Percentiles rank a stretch among this genome's conserved stretches.
These are phyloP conservation scores for Pseudotriccus pelzelni DNA, from an alignment of 2,797 vertebrate genomes.

Conservation along the genomic window DNA sequence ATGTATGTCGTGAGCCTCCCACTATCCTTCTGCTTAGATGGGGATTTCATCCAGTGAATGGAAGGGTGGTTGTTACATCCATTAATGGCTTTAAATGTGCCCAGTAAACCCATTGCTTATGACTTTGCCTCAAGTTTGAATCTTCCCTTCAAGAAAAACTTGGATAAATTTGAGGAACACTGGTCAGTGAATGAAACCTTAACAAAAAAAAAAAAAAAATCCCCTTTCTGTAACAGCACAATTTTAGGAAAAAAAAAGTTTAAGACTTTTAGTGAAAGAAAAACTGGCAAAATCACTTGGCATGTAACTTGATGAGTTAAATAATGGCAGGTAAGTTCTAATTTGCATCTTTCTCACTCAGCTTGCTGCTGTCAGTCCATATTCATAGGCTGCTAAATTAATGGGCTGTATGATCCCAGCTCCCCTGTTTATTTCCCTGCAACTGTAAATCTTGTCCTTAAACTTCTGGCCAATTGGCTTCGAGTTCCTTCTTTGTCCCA, in stretches of 20 bases:
- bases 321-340: background rate
- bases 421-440: constrained; percentile 7
- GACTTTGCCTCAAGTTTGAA: constrained; percentile 24
- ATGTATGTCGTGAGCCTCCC: constrained; percentile 44
- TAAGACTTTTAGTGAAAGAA: background rate
- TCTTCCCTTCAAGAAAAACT: background rate
- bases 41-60: constrained; percentile 35
- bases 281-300: background rate
- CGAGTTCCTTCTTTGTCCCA: constrained; percentile 4
- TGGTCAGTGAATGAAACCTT: background rate
- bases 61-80: constrained; percentile 42
- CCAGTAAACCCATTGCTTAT: background rate
- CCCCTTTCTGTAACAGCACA: background rate
- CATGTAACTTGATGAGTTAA: background rate
- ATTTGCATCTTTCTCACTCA: background rate
- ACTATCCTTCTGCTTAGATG: constrained; percentile 22
- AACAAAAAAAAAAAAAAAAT: background rate
- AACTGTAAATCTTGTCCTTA: constrained; percentile 6
- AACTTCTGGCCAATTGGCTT: constrained; percentile 3
- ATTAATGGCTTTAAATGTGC: background rate
- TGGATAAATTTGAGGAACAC: background rate
- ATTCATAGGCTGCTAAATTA: constrained; percentile 7
- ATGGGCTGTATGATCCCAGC: background rate
- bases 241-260: background rate
- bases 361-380: constrained; percentile 1